A percentile compares a stretch with the other conserved stretches of the same genome.
Conservation (phyloP, 1,140 invertebrate species). For the Rhynchophorus ferrugineus region DNA sequence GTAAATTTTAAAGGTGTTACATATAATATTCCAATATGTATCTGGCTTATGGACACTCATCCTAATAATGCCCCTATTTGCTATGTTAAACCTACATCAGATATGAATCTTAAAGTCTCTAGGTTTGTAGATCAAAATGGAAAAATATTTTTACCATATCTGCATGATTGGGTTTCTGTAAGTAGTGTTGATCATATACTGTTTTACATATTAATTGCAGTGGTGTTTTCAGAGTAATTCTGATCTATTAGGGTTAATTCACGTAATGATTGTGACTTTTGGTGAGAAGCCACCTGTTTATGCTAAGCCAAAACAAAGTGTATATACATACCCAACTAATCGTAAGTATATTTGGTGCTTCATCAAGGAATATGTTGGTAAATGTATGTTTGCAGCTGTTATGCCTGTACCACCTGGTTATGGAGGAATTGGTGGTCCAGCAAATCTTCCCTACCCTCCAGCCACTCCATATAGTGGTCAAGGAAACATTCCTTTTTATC, state of each 20-base stretch:
- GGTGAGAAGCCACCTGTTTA: conserved; percentile 94
- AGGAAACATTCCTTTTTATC: no score
- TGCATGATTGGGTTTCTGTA: conserved; percentile 90
- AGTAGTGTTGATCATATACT: conserved; percentile 35
- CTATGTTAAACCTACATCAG: conserved; percentile 90
- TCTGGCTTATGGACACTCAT: conserved; percentile 96
- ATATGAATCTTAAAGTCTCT: conserved; percentile 94
- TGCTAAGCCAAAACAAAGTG: conserved; percentile 54
- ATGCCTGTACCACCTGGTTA: no score
- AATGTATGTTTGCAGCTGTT: not conserved
- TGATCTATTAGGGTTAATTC: conserved; percentile 77
- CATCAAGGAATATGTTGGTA: no score
- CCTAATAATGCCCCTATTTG: conserved; percentile 96
- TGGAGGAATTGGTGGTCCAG: conserved; percentile 23
- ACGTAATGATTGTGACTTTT: conserved; percentile 89
- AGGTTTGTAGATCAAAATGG: conserved; percentile 92
- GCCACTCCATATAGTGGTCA: not conserved
- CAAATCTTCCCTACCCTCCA: conserved; percentile 22
- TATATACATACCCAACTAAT: conserved; percentile 55
- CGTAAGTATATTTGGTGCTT: conserved; percentile 41
- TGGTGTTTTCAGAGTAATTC: conserved; percentile 57
- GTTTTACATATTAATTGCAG: not conserved
- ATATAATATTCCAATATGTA: conserved; percentile 95
- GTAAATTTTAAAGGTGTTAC: conserved; percentile 80
- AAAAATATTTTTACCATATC: conserved; percentile 93